Conservation (phyloP, 2,113 vertebrate species). For the Ptyas mucosa region DNA sequence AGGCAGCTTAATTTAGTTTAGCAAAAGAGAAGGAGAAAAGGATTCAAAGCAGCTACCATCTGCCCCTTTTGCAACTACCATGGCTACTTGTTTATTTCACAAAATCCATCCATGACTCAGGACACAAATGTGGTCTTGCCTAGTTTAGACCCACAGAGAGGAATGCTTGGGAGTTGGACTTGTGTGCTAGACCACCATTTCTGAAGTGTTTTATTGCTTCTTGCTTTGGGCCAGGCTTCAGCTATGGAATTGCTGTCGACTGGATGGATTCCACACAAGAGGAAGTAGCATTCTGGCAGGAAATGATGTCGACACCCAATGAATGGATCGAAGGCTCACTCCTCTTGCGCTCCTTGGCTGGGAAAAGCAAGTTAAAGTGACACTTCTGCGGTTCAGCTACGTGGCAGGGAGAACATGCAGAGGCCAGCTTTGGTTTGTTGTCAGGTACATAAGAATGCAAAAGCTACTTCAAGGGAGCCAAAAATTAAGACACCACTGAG, state of each 20-base stretch:
- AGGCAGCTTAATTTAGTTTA: not conserved
- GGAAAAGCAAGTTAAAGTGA: slow-evolving; percentile 60
- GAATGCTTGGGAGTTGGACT: not conserved
- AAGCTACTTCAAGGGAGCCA: slow-evolving; percentile 11
- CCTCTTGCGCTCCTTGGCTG: slow-evolving; percentile 59
- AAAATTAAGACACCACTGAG: not conserved
- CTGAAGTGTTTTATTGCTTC: not conserved
- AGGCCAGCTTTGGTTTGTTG: rapidly evolving
- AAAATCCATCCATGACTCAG: not conserved
- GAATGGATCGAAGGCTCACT: slow-evolving; percentile 69
- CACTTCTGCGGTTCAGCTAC: not conserved
- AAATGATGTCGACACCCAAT: slow-evolving; percentile 66
- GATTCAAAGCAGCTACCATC: not conserved
- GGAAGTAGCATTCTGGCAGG: slow-evolving; percentile 70
- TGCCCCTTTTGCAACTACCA: not conserved
- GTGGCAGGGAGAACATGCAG: not conserved
- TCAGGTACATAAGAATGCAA: not conserved
- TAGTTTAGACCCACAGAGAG: not conserved
- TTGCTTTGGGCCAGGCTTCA: slow-evolving; percentile 50
- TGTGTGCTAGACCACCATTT: not conserved
- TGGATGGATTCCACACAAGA: slow-evolving; percentile 72
- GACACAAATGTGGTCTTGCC: not conserved
- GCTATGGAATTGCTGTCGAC: slow-evolving; percentile 69
- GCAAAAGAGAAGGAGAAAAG: not conserved
- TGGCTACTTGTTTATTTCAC: not conserved